Evolutionary conservation across 2,113 vertebrate species (phyloP).

Genomic region (Brachyistius frenatus): DNA sequence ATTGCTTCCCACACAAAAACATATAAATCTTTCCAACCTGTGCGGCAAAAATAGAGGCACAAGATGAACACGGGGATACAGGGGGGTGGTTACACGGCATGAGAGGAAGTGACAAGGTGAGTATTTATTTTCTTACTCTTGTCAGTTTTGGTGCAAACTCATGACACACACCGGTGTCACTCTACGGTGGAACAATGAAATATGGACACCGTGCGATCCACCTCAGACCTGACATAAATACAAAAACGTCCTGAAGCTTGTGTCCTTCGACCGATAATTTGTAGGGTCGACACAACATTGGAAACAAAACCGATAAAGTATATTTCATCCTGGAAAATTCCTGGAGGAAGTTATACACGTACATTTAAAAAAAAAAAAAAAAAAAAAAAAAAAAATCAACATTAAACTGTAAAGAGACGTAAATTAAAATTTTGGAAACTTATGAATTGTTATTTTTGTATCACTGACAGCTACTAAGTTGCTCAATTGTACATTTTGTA

Average conservation of each 20-base stretch:
- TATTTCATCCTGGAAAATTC: not conserved
- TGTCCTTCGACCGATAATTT: not conserved
- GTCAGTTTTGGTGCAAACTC: not conserved
- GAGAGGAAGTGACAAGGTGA: slow-evolving; percentile 22
- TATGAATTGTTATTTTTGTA: not conserved
- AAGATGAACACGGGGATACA: slow-evolving; percentile 21
- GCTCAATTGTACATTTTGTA: not conserved
- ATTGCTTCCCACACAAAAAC: slow-evolving; percentile 37
- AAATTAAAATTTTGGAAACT: not conserved
- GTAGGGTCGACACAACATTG: no score
- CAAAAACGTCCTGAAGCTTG: not conserved
- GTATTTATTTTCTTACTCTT: slow-evolving; percentile 4
- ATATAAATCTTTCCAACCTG: slow-evolving; percentile 41
- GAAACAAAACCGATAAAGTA: not conserved
- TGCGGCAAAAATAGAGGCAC: slow-evolving; percentile 31
- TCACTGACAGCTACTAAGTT: not conserved
- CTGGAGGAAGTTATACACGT: not conserved
- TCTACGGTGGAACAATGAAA: not conserved
- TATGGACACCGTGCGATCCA: not conserved
- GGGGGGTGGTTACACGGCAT: not conserved
- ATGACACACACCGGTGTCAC: not conserved
- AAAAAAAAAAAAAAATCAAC: not conserved
- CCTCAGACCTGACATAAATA: not conserved
- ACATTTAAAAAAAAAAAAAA: not conserved
- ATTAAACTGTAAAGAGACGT: not conserved